Evolutionary conservation across 2,888 invertebrate species (phyloP).

Genomic region (Netelia melanura): DNA sequence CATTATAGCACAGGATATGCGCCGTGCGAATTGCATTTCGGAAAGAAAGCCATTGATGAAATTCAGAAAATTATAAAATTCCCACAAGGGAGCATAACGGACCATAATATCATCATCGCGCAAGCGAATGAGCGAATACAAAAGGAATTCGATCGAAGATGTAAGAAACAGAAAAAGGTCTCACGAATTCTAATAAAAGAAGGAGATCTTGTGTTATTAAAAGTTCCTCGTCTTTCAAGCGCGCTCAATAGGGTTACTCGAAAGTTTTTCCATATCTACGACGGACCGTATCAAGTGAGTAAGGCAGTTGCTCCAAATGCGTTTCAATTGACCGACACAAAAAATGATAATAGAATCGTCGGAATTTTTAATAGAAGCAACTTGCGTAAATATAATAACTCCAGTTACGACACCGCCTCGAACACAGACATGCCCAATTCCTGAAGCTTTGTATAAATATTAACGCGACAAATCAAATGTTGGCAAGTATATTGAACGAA

Average conservation of each 20-base stretch:
- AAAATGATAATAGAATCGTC: background rate
- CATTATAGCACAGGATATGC: slow-evolving; percentile 41
- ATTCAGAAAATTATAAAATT: slow-evolving; percentile 33
- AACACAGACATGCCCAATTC: slow-evolving; percentile 30
- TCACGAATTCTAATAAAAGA: slow-evolving; percentile 1
- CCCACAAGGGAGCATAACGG: background rate
- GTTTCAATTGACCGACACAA: slow-evolving; percentile 5
- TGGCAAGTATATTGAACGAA: no score
- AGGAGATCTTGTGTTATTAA: slow-evolving; percentile 23
- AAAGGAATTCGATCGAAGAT: slow-evolving; percentile 6
- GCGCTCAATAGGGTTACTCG: slow-evolving; percentile 18
- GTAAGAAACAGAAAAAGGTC: slow-evolving; percentile 18
- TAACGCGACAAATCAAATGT: no score
- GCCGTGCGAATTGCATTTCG: slow-evolving; percentile 46
- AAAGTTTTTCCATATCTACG: slow-evolving; percentile 35
- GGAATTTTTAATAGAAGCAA: slow-evolving; percentile 21
- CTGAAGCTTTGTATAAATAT: no score
- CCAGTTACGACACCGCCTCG: background rate
- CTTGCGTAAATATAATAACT: slow-evolving; percentile 11
- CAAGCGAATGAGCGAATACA: slow-evolving; percentile 7
- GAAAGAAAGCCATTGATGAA: slow-evolving; percentile 37
- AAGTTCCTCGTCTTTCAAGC: slow-evolving; percentile 23
- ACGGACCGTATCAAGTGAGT: slow-evolving; percentile 17
- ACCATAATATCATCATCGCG: background rate
- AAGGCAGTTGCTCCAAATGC: slow-evolving; percentile 18